These are phyloP conservation scores for Drosophila persimilis DNA, from an alignment of 1,140 invertebrate genomes.

Conservation along the genomic window DNA sequence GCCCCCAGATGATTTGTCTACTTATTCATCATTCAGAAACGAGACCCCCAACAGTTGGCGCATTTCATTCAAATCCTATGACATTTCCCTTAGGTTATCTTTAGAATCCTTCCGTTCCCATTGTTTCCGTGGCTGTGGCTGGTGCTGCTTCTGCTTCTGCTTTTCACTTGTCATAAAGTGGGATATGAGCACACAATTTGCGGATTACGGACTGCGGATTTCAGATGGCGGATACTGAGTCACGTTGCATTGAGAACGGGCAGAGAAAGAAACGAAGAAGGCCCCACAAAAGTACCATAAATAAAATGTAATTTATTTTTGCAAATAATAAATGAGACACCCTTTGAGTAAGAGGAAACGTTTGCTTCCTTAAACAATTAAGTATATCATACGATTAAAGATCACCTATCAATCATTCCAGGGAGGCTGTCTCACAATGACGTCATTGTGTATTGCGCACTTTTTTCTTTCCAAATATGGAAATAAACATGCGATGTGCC, in stretches of 20 bases:
- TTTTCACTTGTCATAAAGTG: conserved; percentile 31
- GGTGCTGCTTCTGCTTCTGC: neutral
- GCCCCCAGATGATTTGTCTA: no score
- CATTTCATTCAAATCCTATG: conserved; percentile 39
- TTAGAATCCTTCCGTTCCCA: conserved; percentile 19
- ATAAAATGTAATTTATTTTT: conserved; percentile 47
- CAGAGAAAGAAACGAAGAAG: conserved; percentile 5
- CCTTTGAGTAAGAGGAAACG: conserved; percentile 20
- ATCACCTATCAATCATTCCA: conserved; percentile 49
- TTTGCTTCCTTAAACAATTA: conserved; percentile 48
- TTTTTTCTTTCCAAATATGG: conserved; percentile 10
- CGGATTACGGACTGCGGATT: conserved; percentile 18
- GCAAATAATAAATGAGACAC: conserved; percentile 23
- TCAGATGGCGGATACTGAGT: conserved; percentile 23
- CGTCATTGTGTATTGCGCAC: conserved; percentile 19
- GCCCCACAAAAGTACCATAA: conserved; percentile 32
- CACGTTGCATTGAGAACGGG: neutral
- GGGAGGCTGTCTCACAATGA: conserved; percentile 6
- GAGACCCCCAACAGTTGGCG: conserved; percentile 33
- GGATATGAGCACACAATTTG: conserved; percentile 21
- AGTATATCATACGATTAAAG: conserved; percentile 8
- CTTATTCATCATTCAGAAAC: neutral
- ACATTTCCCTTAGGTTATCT: conserved; percentile 35
- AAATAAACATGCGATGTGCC: conserved; percentile 4
- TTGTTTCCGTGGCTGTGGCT: neutral